Conservation (phyloP, 1,140 invertebrate genomes). For the Teleopsis dalmanni region DNA sequence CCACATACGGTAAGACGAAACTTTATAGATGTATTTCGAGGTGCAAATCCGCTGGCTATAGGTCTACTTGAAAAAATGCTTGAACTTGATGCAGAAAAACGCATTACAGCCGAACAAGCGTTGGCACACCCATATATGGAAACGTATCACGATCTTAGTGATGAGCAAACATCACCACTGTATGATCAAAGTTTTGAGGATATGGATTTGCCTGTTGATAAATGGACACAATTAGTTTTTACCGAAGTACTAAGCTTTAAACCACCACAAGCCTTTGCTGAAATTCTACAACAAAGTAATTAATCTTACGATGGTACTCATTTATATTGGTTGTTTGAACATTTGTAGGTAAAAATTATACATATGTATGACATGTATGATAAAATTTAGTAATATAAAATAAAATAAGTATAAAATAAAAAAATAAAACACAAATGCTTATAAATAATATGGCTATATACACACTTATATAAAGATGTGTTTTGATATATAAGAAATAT, state of each 20-base stretch:
- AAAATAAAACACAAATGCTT: too few relatives aligned
- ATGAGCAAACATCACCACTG: constrained; percentile 80
- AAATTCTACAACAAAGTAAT: constrained; percentile 23
- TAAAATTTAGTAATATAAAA: too few relatives aligned
- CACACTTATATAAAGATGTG: too few relatives aligned
- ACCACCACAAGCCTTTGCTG: constrained; percentile 47
- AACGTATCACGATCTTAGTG: constrained; percentile 88
- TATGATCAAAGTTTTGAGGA: constrained; percentile 96
- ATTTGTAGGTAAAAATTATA: too few relatives aligned
- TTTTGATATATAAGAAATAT: too few relatives aligned
- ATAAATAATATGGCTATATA: too few relatives aligned
- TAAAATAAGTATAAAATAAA: too few relatives aligned
- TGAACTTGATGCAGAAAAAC: constrained; percentile 87
- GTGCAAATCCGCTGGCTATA: constrained; percentile 89
- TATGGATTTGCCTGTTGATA: constrained; percentile 85
- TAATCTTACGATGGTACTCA: too few relatives aligned
- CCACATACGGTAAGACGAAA: constrained; percentile 83
- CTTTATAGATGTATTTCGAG: constrained; percentile 83
- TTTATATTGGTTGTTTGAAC: too few relatives aligned
- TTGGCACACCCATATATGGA: constrained; percentile 78
- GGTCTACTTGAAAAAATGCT: constrained; percentile 93
- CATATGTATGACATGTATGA: too few relatives aligned
- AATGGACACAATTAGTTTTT: constrained; percentile 85
- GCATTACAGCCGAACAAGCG: constrained; percentile 90
- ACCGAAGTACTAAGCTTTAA: constrained; percentile 69